Evolutionary conservation across 2,797 vertebrate genomes (phyloP), one percentile per base, ranked within the genome.

Genomic region (Cossypha niveicapilla): DNA sequence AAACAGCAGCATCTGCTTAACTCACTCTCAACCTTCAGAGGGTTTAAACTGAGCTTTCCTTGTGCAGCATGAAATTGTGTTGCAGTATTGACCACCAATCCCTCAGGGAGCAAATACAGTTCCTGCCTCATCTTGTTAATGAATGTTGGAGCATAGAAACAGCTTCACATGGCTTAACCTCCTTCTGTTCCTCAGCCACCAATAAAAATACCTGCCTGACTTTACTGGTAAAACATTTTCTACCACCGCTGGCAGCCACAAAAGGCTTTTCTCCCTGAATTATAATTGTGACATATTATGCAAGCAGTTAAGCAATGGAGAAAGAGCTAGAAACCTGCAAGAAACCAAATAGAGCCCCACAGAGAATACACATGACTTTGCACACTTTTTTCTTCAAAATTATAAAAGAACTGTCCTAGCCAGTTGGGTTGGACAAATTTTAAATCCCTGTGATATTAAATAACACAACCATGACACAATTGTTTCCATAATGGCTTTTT

Each of bases 151-250:
- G 63, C 24, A 74, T 0, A 65, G 50, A 86, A 84, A 63, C 19
- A 81, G 24, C 35, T 85, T 84, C 63, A 53, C 0, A 0, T 57
- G 51, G 30, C 44, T 93, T 73, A 81, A 71, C n/a, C 51, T 81
- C 39, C 63, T 82, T 32, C 24, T 87, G 53, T 81, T 94, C 56
- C 30, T 66, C 70, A 18, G 56, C 48, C 41, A 67, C 34, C 75
- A 93, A 41, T 73, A 76, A 94, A 92, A 93, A 32, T 39, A 53
- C 41, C 51, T 73, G 67, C 48, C 54, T 41, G 18, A 48, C 60
- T 95, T 88, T 50, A 62, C 60, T 53, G 18, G 70, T 86, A 88
- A 92, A 96, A 94, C 32, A 92, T 88, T 96, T 92, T 41, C 76
- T 81, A 75, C 67, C 1, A 4, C 66, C 25, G 10, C 54, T 54